Percentiles rank a stretch among this genome's conserved stretches.
These are phyloP conservation scores for Drosophila eugracilis DNA, from an alignment of 1,140 invertebrate genomes.

Conservation along the genomic window DNA sequence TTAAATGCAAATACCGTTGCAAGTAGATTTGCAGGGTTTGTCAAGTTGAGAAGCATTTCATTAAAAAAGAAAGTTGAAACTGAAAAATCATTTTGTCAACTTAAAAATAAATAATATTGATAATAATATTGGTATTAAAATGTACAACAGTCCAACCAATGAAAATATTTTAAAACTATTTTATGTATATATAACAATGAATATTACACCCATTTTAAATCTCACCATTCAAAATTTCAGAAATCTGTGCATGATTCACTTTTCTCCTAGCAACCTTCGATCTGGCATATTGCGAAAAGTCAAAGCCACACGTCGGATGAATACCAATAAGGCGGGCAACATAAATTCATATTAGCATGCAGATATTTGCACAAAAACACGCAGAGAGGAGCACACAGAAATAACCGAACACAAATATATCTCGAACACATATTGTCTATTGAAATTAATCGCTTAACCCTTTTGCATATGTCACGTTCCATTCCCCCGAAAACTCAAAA, in stretches of 20 bases:
- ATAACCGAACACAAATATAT: constrained; percentile 23
- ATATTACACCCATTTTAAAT: background rate
- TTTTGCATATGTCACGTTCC: constrained; percentile 59
- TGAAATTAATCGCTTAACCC: constrained; percentile 69
- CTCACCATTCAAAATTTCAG: background rate
- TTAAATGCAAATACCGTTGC: constrained; percentile 54
- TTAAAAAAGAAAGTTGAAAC: background rate
- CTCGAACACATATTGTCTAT: constrained; percentile 54
- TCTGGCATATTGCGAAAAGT: constrained; percentile 19
- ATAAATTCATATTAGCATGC: constrained; percentile 57
- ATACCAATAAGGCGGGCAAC: constrained; percentile 25
- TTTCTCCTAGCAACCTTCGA: constrained; percentile 8
- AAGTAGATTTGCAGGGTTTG: constrained; percentile 4
- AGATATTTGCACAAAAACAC: constrained; percentile 16
- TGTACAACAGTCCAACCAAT: no score
- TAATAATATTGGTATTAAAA: no score
- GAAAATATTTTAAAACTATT: no score
- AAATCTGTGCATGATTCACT: constrained; percentile 1
- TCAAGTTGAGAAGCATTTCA: constrained; percentile 1
- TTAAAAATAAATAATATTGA: no score
- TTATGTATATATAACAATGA: background rate
- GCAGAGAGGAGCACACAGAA: constrained; percentile 3
- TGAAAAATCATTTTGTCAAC: no score
- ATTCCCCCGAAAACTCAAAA: constrained; percentile 3
- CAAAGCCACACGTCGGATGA: constrained; percentile 14